Conservation (phyloP, 1,140 invertebrate species). For the Saccostrea glomerata region DNA sequence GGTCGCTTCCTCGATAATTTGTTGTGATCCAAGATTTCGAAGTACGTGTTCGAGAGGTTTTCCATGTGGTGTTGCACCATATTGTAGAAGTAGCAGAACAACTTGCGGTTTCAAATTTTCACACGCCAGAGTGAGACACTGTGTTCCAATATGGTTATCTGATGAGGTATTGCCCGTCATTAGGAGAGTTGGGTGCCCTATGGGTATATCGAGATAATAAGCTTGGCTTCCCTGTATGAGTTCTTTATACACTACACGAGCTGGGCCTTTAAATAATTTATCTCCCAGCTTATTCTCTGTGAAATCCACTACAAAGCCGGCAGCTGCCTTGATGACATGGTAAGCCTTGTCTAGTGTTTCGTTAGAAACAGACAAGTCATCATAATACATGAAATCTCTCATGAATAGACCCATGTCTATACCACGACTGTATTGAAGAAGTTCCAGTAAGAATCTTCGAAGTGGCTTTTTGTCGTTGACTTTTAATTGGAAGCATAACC, state of each 20-base stretch:
- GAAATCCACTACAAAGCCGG: slow-evolving; percentile 52
- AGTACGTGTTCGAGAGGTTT: slow-evolving; percentile 55
- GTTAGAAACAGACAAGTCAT: neutral
- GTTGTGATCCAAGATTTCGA: slow-evolving; percentile 48
- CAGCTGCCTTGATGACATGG: slow-evolving; percentile 46
- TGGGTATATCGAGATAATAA: slow-evolving; percentile 57
- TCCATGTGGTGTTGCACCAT: slow-evolving; percentile 54
- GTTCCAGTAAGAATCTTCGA: slow-evolving; percentile 40
- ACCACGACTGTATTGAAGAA: slow-evolving; percentile 56
- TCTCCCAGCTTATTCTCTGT: slow-evolving; percentile 42
- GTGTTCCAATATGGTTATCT: slow-evolving; percentile 40
- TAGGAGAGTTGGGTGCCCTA: slow-evolving; percentile 54
- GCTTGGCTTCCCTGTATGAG: slow-evolving; percentile 4
- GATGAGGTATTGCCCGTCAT: slow-evolving; percentile 49
- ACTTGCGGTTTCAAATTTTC: slow-evolving; percentile 56
- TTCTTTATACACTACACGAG: slow-evolving; percentile 47
- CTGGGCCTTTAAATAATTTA: slow-evolving; percentile 53
- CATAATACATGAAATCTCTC: slow-evolving; percentile 56
- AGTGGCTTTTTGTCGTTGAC: slow-evolving; percentile 32
- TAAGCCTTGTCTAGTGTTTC: slow-evolving; percentile 48
- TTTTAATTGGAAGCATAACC: slow-evolving; percentile 56
- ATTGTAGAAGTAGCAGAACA: slow-evolving; percentile 49
- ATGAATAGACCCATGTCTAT: slow-evolving; percentile 61
- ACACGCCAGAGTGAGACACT: slow-evolving; percentile 52
- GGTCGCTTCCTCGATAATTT: slow-evolving; percentile 38